These are phyloP conservation scores for Lathamus discolor DNA, from an alignment of 2,113 vertebrate species.

Conservation along the genomic window DNA sequence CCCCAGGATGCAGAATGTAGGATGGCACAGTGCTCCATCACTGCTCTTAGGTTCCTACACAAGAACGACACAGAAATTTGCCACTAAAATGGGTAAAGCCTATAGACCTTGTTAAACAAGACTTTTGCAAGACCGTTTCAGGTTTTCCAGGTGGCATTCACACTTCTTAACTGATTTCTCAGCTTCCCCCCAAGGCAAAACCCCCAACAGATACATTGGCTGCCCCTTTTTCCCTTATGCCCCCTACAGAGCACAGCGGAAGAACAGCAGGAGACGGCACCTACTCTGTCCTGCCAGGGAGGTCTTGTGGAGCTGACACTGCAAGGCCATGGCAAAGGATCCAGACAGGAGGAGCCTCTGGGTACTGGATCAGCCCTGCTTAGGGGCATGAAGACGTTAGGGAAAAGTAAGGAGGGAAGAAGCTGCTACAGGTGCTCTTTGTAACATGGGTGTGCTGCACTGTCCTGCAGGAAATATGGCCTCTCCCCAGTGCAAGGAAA, in stretches of 20 bases:
- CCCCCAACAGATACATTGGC: not conserved
- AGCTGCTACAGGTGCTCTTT: not conserved
- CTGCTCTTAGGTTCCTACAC: not conserved
- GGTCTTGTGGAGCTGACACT: accelerated
- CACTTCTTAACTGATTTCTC: not conserved
- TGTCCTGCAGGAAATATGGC: not conserved
- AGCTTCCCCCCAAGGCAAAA: not conserved
- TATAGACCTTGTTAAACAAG: not conserved
- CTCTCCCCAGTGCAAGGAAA: not conserved
- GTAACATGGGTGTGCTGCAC: not conserved
- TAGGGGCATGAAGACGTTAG: accelerated
- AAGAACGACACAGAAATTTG: not conserved
- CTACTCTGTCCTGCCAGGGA: not conserved
- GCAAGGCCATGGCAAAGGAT: accelerated
- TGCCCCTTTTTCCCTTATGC: not conserved
- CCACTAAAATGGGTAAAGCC: not conserved
- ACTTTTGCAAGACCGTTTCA: not conserved
- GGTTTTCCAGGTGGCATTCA: not conserved
- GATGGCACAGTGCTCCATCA: not conserved
- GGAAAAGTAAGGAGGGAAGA: not conserved
- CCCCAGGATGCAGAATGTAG: not conserved
- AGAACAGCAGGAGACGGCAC: not conserved
- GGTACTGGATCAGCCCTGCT: not conserved
- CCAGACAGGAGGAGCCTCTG: not conserved
- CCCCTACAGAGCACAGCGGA: not conserved